Base-by-base conservation (phyloP, 1,140 invertebrate species). In the Luehdorfia chinensis region DNA sequence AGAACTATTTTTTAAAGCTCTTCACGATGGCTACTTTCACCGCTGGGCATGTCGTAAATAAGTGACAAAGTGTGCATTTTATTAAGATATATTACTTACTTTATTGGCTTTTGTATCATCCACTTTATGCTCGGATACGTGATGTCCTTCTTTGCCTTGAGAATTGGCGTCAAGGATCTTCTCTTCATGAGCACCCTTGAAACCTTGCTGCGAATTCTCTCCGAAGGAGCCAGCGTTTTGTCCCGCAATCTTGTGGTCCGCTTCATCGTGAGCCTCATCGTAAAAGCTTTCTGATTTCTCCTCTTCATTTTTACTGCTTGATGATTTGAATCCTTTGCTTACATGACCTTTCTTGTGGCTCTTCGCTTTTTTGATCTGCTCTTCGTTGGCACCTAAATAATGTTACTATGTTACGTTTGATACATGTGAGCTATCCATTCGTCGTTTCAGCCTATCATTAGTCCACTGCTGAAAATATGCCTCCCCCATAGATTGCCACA, bases 271-370 rank as follows among this genome's bases (percentile, higher is more conserved):
- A n/a, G 88, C 88, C 55, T 91, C 91, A 45, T 92, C 91, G 49
- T 90, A 92, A 79, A 89, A 92, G 54, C 88, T 90, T 59, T 91
- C 90, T 5, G 89, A 89, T 66, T 91, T 91, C 43, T 90, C 90
- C 58, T 89, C 88, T 59, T 92, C 91, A 59, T 92, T 91, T 49
- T 92, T 92, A 51, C 90, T 90, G 54, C 90, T 90, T 0, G 90
- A 91, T 1, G 87, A 87, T 59, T 91, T 90, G 68, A 90, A 92
- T 6, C 90, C 91, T 55, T 90, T 90, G 54, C 88, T 90, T 14
- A 89, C 88, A 65, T 92, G 90, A 1, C 91, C 91, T 49, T 92
- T 92, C 61, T 91, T 91, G 56, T 92, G 90, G 9, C 89, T 90
- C 37, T 87, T 87, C 16, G 87, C 81, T 46, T 81, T 80, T 25